Percentiles rank a stretch among this genome's conserved stretches.
Evolutionary conservation across 1,140 invertebrate species (phyloP).

Genomic region (Cydia amplana): DNA sequence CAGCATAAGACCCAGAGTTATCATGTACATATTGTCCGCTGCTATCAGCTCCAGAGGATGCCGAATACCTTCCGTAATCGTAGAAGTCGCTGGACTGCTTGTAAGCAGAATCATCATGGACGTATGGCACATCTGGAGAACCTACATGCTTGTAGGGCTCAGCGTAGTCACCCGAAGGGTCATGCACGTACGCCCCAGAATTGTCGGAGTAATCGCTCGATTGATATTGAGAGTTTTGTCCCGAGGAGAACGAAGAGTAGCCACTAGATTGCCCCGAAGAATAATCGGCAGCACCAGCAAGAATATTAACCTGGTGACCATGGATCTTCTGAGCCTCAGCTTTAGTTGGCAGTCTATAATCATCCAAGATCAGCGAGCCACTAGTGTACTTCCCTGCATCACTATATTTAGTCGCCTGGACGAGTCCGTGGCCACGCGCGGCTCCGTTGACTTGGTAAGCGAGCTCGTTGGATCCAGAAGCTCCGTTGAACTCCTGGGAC

Average conservation of each 20-base stretch:
- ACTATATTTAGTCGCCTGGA: slow-evolving; percentile 56
- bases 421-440: slow-evolving; percentile 42
- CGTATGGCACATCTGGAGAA: slow-evolving; percentile 56
- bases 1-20: slow-evolving; percentile 61
- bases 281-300: not conserved
- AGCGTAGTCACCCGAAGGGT: slow-evolving; percentile 70
- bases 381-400: slow-evolving; percentile 60
- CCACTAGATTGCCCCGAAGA: slow-evolving; percentile 20
- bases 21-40: slow-evolving; percentile 58
- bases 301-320: slow-evolving; percentile 18
- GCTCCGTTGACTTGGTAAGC: slow-evolving; percentile 42
- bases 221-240: slow-evolving; percentile 37
- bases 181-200: slow-evolving; percentile 65
- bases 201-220: slow-evolving; percentile 47
- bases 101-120: slow-evolving; percentile 53
- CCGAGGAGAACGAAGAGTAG: slow-evolving; percentile 21
- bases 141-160: slow-evolving; percentile 63
- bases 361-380: slow-evolving; percentile 68
- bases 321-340: slow-evolving; percentile 21
- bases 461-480: slow-evolving; percentile 22
- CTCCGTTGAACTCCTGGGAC: slow-evolving; percentile 58
- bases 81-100: slow-evolving; percentile 46
- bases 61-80: slow-evolving; percentile 44
- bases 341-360: slow-evolving; percentile 59
- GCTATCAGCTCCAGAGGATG: slow-evolving; percentile 43